phyloP scores from a whole-genome alignment of 2,888 invertebrate species.

The Eristalinus sepulchralis region DNA sequence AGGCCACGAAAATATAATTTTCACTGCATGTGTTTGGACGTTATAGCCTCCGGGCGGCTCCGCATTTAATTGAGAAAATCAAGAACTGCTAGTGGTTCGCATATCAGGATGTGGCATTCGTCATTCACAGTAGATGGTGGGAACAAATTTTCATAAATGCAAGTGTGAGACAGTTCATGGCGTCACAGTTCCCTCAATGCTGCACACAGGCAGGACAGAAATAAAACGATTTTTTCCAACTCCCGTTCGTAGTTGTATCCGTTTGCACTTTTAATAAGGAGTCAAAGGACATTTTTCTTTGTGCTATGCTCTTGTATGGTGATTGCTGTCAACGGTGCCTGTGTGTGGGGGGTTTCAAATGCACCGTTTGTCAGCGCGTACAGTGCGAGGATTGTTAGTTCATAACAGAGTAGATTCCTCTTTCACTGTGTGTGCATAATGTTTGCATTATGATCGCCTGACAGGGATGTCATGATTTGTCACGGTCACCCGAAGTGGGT shows the following conservation, averaged over 20 bases:
- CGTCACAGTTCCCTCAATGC: constrained; percentile 46
- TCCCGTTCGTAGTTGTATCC: constrained; percentile 44
- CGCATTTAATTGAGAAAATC: constrained; percentile 33
- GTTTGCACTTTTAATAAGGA: constrained; percentile 61
- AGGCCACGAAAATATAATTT: constrained; percentile 10
- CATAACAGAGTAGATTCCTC: constrained; percentile 49
- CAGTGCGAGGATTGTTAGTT: constrained; percentile 54
- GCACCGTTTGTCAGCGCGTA: constrained; percentile 47
- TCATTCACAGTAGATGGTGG: neutral
- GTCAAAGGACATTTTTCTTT: constrained; percentile 65
- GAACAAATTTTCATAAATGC: neutral
- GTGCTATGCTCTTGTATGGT: constrained; percentile 18
- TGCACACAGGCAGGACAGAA: neutral
- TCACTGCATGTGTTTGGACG: neutral
- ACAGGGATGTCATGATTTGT: constrained; percentile 50
- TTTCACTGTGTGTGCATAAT: constrained; percentile 60
- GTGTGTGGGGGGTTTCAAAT: constrained; percentile 55
- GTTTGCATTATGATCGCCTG: constrained; percentile 27
- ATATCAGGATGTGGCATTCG: neutral
- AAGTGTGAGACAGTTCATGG: constrained; percentile 14
- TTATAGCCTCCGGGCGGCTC: constrained; percentile 4
- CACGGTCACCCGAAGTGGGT: constrained; percentile 1
- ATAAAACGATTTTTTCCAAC: constrained; percentile 22
- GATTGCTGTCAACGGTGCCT: constrained; percentile 27
- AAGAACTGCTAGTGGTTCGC: neutral